Evolutionary conservation across 30 jellyfish, hydroid and myxozoan genomes (phyloP).

Genomic region (Aurelia sp.): DNA sequence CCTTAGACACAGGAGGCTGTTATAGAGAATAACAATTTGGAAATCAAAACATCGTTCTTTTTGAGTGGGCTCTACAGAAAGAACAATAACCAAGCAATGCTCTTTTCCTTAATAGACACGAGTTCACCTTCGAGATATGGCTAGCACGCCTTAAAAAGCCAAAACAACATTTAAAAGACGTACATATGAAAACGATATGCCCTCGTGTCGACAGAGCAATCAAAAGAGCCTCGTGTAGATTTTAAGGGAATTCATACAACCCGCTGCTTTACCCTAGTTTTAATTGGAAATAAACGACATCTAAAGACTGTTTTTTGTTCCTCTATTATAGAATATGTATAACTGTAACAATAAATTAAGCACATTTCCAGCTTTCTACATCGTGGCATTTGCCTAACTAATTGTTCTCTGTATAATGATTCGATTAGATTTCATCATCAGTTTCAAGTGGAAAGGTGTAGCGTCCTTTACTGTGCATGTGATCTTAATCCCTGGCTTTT

Average conservation of each 20-base stretch:
- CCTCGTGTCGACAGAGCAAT: slow-evolving; percentile 52
- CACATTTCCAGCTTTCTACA: slow-evolving; percentile 71
- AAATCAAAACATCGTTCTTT: slow-evolving; percentile 50
- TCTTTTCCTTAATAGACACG: slow-evolving; percentile 53
- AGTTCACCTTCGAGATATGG: slow-evolving; percentile 29
- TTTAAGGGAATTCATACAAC: slow-evolving; percentile 48
- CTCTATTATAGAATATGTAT: slow-evolving; percentile 62
- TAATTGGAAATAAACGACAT: slow-evolving; percentile 67
- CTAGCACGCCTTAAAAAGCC: slow-evolving; percentile 73
- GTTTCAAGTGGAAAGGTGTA: slow-evolving; percentile 41
- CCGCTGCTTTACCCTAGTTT: slow-evolving; percentile 35
- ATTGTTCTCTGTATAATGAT: slow-evolving; percentile 48
- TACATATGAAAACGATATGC: slow-evolving; percentile 58
- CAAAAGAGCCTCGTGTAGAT: slow-evolving; percentile 74
- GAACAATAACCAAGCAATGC: slow-evolving; percentile 43
- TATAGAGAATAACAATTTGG: slow-evolving; percentile 52
- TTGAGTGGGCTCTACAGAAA: slow-evolving; percentile 41
- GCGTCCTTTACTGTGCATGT: slow-evolving; percentile 16
- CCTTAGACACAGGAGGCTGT: slow-evolving; percentile 70
- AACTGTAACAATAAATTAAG: slow-evolving; percentile 57
- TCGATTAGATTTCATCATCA: slow-evolving; percentile 48
- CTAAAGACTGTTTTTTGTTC: slow-evolving; percentile 56
- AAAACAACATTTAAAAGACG: slow-evolving; percentile 56
- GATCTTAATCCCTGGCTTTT: slow-evolving; percentile 19
- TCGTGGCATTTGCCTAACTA: slow-evolving; percentile 44